Conservation (phyloP, 2,113 vertebrate genomes). For the Neofelis nebulosa region DNA sequence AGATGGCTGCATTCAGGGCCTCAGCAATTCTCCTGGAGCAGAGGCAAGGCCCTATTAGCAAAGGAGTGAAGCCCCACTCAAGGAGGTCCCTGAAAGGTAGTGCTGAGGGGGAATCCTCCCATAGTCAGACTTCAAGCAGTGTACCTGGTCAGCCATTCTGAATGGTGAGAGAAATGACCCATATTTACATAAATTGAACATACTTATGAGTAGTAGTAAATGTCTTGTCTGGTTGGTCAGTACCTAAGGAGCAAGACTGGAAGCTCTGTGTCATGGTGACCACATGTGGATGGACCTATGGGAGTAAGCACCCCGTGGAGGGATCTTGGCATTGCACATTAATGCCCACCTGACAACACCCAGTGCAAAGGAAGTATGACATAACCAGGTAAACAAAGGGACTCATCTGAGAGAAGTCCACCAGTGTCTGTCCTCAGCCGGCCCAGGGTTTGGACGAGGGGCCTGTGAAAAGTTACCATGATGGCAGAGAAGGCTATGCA, state of each 20-base stretch:
- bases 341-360: not conserved
- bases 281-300: rapidly evolving
- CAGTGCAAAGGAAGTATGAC: not conserved
- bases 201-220: not conserved
- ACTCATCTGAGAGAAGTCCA: not conserved
- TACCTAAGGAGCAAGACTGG: not conserved
- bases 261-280: not conserved
- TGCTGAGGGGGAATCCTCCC: not conserved
- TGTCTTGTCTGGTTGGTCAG: not conserved
- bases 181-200: not conserved
- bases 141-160: not conserved
- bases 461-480: not conserved
- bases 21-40: not conserved
- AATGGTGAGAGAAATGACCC: not conserved
- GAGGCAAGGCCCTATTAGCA: not conserved
- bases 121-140: not conserved
- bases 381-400: no score
- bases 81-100: not conserved
- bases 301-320: not conserved
- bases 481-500: not conserved
- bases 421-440: not conserved
- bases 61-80: not conserved
- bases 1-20: not conserved
- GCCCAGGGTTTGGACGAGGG: not conserved
- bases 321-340: no score